These are phyloP conservation scores for Prionailurus bengalensis DNA, from an alignment of 2,113 vertebrate genomes.

Conservation along the genomic window DNA sequence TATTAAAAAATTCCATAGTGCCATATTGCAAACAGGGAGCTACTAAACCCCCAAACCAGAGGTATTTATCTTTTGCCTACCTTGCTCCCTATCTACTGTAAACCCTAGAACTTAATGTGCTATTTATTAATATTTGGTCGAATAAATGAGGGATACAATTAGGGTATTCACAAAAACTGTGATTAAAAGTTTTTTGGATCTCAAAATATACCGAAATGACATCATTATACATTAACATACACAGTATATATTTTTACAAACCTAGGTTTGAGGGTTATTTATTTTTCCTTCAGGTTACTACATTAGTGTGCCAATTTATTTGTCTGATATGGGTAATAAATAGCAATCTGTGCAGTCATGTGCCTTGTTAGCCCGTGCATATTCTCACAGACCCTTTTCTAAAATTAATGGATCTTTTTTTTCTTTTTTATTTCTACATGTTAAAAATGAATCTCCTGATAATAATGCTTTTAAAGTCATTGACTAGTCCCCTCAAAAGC, in stretches of 20 bases:
- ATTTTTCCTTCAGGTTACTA: not conserved
- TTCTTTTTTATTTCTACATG: not conserved
- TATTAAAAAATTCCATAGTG: not conserved
- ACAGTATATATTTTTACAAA: not conserved
- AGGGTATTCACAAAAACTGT: not conserved
- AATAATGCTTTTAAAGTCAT: slow-evolving; percentile 33
- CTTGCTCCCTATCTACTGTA: not conserved
- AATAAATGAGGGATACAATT: not conserved
- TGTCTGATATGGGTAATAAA: not conserved
- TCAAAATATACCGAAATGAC: not conserved
- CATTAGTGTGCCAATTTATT: not conserved
- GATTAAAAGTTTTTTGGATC: not conserved
- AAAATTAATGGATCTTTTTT: not conserved
- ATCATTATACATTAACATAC: not conserved
- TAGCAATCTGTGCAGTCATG: not conserved
- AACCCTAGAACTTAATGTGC: not conserved
- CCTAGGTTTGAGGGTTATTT: not conserved
- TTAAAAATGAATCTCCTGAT: slow-evolving; percentile 44
- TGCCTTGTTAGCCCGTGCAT: not conserved
- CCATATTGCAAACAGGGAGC: not conserved
- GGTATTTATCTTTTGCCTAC: not conserved
- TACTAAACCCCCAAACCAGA: not conserved
- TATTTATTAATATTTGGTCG: not conserved
- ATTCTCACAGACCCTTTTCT: not conserved
- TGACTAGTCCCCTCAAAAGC: slow-evolving; percentile 16